Base-by-base conservation (phyloP, 2,113 vertebrate species). In the Rynchops niger region DNA sequence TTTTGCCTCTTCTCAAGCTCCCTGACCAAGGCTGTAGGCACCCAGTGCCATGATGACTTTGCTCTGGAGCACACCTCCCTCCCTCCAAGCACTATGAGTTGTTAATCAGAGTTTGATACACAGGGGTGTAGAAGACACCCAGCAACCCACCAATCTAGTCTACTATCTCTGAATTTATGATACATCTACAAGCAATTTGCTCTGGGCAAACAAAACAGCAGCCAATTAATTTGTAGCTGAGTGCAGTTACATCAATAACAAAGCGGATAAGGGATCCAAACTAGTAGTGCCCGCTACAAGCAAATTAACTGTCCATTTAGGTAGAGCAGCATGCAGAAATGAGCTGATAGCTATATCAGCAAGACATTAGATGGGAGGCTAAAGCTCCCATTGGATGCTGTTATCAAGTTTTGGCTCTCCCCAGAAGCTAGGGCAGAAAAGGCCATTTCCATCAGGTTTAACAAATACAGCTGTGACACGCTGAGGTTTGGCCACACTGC, bases 161-260 rank as follows among this genome's bases (percentile, higher is more conserved):
- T 87, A 47, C 38, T 16, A 50, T 36, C 86, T 74, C 72, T 13
- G 6, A 69, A 78, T 78, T 74, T 66, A 59, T 70, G 56, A 69
- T 82, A 55, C 36, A 91, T 61, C 82, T 76, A 45, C 65, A 74
- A 86, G 69, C 69, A 94, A 90, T 86, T 91, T 91, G 63, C 87
- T 88, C 65, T 40, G 53, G 67, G 84, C 76, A 63, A 95, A 96
- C 21, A 6, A 72, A 93, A 74, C 16, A 59, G 38, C 55, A 90
- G 50, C 25, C n/a, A 93, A 82, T 96, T 93, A 91, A 85, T 93
- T 85, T 83, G 72, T 9, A 14, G 77, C 88, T 59, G 69, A 80
- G 70, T 92, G 61, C 80, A 86, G 90, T 82, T 82, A 86, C 88
- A 82, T 49, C 86, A 74, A 16, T 52, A 93, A 73, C 67, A 36